Conservation (phyloP, 2,797 vertebrate genomes). For the Lutjanus campechanus region DNA sequence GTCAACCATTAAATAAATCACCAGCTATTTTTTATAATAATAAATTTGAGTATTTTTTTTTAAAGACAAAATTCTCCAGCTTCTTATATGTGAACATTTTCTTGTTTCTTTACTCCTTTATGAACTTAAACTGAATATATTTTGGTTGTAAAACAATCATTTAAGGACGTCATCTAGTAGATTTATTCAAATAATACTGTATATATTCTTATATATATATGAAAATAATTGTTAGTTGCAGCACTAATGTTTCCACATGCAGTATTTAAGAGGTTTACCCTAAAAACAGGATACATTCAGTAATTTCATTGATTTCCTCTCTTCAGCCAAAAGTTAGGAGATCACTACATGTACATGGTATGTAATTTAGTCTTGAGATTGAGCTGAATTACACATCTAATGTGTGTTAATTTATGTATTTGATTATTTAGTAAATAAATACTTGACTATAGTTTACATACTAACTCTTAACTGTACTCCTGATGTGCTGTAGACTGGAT, state of each 20-base stretch:
- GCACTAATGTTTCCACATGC: slow-evolving; percentile 5
- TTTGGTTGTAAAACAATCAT: too few species aligned
- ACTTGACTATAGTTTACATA: not conserved
- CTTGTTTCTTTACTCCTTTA: too few species aligned
- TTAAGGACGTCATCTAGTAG: too few species aligned
- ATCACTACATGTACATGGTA: slow-evolving; percentile 45
- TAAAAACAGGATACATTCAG: slow-evolving; percentile 47
- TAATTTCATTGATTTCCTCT: slow-evolving; percentile 63
- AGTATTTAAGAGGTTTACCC: slow-evolving; percentile 27
- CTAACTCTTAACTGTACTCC: slow-evolving; percentile 3
- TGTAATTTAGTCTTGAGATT: slow-evolving; percentile 38
- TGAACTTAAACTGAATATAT: too few species aligned
- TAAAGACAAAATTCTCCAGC: too few species aligned
- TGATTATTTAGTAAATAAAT: slow-evolving; percentile 26
- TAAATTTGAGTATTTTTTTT: too few species aligned
- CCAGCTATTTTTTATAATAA: too few species aligned
- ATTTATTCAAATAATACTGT: too few species aligned
- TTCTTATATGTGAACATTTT: too few species aligned
- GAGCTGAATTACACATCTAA: slow-evolving; percentile 8
- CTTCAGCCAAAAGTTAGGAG: slow-evolving; percentile 48
- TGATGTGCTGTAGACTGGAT: not conserved
- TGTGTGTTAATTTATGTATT: slow-evolving; percentile 16
- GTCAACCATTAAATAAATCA: too few species aligned
- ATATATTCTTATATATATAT: too few species aligned
- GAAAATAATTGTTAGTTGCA: too few species aligned